These are phyloP conservation scores for Himantopus leucocephalus DNA, from an alignment of 2,113 vertebrate species.

Conservation along the genomic window DNA sequence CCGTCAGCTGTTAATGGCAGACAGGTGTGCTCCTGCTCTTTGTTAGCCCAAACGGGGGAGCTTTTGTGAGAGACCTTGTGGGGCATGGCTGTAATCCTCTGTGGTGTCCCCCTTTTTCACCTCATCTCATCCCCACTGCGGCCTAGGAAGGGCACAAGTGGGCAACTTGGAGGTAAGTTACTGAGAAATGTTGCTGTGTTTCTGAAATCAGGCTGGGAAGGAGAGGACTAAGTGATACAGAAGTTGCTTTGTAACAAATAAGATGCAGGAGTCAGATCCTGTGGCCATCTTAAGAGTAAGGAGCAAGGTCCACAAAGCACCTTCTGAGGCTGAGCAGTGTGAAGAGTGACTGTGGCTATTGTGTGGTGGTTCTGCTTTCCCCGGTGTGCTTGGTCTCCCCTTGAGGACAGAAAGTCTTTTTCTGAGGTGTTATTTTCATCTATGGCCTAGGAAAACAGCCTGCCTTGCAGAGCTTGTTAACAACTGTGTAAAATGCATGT, in stretches of 20 bases:
- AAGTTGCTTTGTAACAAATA: not conserved
- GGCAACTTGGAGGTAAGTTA: not conserved
- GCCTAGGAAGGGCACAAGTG: fast-evolving
- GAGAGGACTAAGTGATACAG: not conserved
- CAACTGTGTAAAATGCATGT: not conserved
- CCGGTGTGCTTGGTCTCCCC: fast-evolving
- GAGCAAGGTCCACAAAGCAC: fast-evolving
- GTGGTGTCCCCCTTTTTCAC: fast-evolving
- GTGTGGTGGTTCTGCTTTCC: fast-evolving
- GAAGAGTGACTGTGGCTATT: fast-evolving
- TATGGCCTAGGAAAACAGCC: not conserved
- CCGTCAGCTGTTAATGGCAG: fast-evolving
- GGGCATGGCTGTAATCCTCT: fast-evolving
- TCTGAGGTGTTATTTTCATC: not conserved
- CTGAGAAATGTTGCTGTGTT: not conserved
- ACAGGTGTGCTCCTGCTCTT: fast-evolving
- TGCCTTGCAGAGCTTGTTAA: not conserved
- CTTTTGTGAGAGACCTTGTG: fast-evolving
- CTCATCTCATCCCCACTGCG: fast-evolving
- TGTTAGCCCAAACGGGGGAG: fast-evolving
- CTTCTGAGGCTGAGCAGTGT: fast-evolving
- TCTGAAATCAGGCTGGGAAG: not conserved
- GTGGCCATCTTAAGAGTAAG: not conserved
- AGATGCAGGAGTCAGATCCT: fast-evolving
- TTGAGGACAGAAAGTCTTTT: not conserved